Conservation (phyloP, 2,888 invertebrate species). For the Rhaphigaster nebulosa region DNA sequence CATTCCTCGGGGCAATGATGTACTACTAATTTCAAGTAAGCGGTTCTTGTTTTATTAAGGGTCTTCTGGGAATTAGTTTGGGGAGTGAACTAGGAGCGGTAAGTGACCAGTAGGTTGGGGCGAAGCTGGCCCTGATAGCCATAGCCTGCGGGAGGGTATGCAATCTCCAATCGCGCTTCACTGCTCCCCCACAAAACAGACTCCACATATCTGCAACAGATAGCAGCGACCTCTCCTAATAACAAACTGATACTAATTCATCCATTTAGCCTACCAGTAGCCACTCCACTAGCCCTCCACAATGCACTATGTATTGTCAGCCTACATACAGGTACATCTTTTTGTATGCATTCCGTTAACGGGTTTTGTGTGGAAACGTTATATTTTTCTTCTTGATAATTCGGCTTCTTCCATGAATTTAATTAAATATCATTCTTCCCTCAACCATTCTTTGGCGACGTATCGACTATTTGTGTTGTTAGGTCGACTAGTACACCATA, state of each 20-base stretch:
- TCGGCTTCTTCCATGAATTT: background rate
- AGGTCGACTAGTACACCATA: too few relatives aligned
- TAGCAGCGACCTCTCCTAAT: conserved; percentile 17
- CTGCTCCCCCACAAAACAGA: conserved; percentile 52
- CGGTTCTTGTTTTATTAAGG: background rate
- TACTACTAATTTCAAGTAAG: background rate
- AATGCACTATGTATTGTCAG: background rate
- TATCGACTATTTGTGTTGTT: too few relatives aligned
- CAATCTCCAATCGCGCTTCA: conserved; percentile 45
- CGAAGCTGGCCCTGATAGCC: background rate
- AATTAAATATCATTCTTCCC: background rate
- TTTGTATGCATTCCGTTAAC: background rate
- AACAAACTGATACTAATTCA: conserved; percentile 35
- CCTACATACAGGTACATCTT: background rate
- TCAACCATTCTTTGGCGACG: too few relatives aligned
- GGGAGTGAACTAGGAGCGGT: background rate
- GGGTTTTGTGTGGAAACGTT: background rate
- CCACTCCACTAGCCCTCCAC: conserved; percentile 10
- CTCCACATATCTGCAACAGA: conserved; percentile 52
- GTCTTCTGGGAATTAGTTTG: background rate
- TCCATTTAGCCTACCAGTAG: conserved; percentile 28
- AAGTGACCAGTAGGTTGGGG: conserved; percentile 2
- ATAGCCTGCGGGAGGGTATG: background rate
- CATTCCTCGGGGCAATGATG: background rate
- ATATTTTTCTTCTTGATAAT: background rate